Percentiles rank a stretch among this genome's conserved stretches.
These are phyloP conservation scores for Pseudomyrmex flavicornis DNA, from an alignment of 1,140 invertebrate species.

Conservation along the genomic window DNA sequence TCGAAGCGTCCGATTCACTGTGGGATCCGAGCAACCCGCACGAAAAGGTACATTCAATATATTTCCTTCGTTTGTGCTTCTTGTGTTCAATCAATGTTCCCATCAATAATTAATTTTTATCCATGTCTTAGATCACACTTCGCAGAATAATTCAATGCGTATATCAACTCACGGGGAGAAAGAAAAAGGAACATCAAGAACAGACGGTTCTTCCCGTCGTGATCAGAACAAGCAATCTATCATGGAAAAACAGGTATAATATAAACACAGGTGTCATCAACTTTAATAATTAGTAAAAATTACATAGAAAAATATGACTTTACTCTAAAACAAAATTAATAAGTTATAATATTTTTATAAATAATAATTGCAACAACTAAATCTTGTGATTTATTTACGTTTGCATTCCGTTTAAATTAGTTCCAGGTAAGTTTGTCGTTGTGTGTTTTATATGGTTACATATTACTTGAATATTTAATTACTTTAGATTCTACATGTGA, in stretches of 20 bases:
- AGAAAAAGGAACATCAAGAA: constrained; percentile 81
- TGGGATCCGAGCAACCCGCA: constrained; percentile 78
- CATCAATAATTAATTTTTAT: not conserved
- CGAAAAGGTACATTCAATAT: constrained; percentile 82
- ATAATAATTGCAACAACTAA: constrained; percentile 55
- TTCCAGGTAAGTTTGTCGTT: constrained; percentile 80
- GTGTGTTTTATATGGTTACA: too few relatives aligned
- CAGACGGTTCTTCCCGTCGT: constrained; percentile 79
- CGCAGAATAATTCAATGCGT: constrained; percentile 74
- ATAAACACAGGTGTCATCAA: not conserved
- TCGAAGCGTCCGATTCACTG: constrained; percentile 83
- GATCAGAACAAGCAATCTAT: constrained; percentile 88
- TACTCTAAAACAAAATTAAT: constrained; percentile 15
- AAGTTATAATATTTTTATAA: constrained; percentile 20
- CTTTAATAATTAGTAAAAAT: not conserved
- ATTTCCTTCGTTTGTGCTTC: not conserved
- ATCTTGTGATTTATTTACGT: constrained; percentile 55
- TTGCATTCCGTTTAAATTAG: constrained; percentile 70
- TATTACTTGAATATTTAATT: too few relatives aligned
- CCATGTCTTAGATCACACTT: constrained; percentile 70
- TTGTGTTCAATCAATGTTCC: not conserved
- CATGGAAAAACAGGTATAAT: constrained; percentile 90
- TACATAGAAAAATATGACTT: not conserved
- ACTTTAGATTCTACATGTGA: too few relatives aligned
- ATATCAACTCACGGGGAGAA: constrained; percentile 79